Percentiles rank a stretch among this genome's conserved stretches.
Conservation (phyloP, 2,113 vertebrate species). For the Tonatia bakeri region DNA sequence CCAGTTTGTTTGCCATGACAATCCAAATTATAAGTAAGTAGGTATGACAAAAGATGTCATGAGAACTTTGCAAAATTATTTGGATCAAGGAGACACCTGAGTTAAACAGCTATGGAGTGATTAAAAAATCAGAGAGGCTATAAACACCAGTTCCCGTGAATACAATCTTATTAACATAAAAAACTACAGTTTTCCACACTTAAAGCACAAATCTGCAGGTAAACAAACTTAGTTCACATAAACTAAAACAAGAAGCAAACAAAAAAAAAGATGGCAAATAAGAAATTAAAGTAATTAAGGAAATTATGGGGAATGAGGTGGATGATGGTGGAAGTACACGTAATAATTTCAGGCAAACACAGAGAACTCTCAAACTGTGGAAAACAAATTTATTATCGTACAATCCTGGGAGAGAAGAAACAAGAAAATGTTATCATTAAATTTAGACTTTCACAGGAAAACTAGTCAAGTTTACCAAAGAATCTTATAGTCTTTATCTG, state of each 20-base stretch:
- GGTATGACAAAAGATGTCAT: background rate
- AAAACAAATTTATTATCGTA: conserved; percentile 49
- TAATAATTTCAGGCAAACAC: conserved; percentile 38
- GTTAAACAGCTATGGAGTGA: background rate
- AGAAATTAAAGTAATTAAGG: conserved; percentile 28
- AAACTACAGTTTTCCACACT: background rate
- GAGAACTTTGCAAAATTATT: conserved; percentile 20
- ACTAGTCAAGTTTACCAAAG: conserved; percentile 73
- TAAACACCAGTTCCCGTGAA: background rate
- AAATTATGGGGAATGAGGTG: background rate
- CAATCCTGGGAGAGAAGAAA: conserved; percentile 73
- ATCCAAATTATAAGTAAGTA: background rate
- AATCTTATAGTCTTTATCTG: conserved; percentile 62
- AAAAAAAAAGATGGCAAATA: background rate
- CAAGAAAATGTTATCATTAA: conserved; percentile 62
- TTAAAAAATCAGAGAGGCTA: background rate
- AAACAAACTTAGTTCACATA: conserved; percentile 16
- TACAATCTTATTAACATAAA: background rate
- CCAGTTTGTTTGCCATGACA: background rate
- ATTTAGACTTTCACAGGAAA: conserved; percentile 76
- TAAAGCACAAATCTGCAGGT: conserved; percentile 11
- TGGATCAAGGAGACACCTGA: background rate
- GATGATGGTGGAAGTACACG: background rate
- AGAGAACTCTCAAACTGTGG: background rate
- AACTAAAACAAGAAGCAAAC: background rate